These are phyloP conservation scores for Podotricha telesiphe DNA, from an alignment of 2,888 invertebrate species.

Conservation along the genomic window DNA sequence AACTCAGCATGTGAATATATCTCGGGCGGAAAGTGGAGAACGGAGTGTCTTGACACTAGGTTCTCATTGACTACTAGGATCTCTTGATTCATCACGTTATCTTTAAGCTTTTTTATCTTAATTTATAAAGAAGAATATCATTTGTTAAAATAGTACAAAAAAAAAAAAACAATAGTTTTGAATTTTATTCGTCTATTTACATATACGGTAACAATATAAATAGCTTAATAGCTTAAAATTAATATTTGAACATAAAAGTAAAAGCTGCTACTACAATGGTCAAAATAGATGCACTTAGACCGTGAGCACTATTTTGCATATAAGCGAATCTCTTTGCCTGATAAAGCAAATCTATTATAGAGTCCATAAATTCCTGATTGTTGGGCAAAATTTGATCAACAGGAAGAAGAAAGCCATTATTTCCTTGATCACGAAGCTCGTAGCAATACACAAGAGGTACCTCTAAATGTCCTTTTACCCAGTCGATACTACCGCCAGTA, in stretches of 20 bases:
- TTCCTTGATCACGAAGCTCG: constrained; percentile 87
- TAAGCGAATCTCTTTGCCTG: constrained; percentile 69
- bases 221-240: background rate
- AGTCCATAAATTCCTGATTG: constrained; percentile 83
- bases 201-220: background rate
- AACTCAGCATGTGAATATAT: no score
- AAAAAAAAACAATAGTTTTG: background rate
- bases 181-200: constrained; percentile 5
- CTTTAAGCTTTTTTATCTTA: no score
- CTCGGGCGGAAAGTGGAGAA: no score
- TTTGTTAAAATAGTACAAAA: background rate
- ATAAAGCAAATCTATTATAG: constrained; percentile 64
- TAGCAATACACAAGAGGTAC: constrained; percentile 87
- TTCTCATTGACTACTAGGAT: no score
- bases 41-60: no score
- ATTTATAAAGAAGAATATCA: no score
- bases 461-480: constrained; percentile 87
- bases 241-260: constrained; percentile 14
- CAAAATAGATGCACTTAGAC: constrained; percentile 10
- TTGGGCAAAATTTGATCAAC: constrained; percentile 86
- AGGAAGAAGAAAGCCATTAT: constrained; percentile 88
- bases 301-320: constrained; percentile 51
- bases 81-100: no score
- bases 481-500: constrained; percentile 88
- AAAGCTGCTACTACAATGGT: constrained; percentile 6